phyloP scores from a whole-genome alignment of 2,797 vertebrate species.

The Phoeniculus purpureus region DNA sequence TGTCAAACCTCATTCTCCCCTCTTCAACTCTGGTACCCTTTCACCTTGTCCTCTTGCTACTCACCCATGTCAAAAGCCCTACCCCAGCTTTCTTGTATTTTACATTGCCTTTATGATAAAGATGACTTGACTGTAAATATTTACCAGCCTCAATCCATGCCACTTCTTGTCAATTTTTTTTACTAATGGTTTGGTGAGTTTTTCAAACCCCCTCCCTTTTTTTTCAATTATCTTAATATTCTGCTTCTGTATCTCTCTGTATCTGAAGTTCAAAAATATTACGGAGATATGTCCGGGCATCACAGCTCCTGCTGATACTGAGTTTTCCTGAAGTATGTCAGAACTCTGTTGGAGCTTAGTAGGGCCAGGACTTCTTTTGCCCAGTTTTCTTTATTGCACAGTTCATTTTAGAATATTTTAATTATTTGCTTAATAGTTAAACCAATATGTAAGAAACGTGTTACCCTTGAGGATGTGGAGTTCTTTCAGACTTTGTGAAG shows the following conservation, averaged over 20 bases:
- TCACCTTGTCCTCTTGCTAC: too few relatives aligned
- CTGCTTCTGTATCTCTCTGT: background rate
- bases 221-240: background rate
- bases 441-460: background rate
- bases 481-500: background rate
- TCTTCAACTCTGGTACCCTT: too few relatives aligned
- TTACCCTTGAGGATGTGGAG: background rate
- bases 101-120: background rate
- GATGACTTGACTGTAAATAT: background rate
- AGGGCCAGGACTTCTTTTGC: background rate
- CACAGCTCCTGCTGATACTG: background rate
- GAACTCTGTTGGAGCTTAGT: background rate
- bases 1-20: too few relatives aligned
- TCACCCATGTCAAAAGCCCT: too few relatives aligned
- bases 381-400: background rate
- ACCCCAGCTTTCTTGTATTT: background rate
- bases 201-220: fast-evolving
- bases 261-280: background rate
- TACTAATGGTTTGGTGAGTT: background rate
- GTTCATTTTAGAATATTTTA: background rate
- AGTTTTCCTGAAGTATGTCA: background rate
- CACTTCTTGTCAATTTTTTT: background rate
- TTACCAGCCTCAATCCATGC: background rate
- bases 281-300: background rate
- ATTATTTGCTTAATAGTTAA: background rate